These are phyloP conservation scores for Trogon surrucura DNA, from an alignment of 2,113 vertebrate genomes.

Conservation along the genomic window DNA sequence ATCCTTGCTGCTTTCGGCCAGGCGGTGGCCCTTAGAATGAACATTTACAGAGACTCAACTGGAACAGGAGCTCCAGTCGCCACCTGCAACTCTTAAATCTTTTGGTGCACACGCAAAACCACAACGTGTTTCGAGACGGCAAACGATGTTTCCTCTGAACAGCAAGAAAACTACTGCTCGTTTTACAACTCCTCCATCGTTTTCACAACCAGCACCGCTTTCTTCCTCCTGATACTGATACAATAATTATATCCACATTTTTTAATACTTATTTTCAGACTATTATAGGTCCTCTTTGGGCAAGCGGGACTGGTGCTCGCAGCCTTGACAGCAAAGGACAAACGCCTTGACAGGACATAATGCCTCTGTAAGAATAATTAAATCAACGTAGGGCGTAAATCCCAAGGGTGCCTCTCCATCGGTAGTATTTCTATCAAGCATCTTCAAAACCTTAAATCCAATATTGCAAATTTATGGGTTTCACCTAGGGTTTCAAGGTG, in stretches of 20 bases:
- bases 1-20: not conserved
- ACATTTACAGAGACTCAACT: accelerated
- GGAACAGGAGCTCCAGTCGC: accelerated
- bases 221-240: not conserved
- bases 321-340: conserved; percentile 73
- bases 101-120: not conserved
- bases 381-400: conserved; percentile 57
- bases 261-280: not conserved
- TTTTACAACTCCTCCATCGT: not conserved
- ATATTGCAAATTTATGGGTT: conserved; percentile 53
- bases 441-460: conserved; percentile 52
- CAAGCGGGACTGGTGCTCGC: conserved; percentile 1
- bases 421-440: conserved; percentile 63
- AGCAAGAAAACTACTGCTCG: not conserved
- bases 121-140: accelerated
- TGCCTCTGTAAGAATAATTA: conserved; percentile 62
- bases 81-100: not conserved
- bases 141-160: not conserved
- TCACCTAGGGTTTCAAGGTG: conserved; percentile 51
- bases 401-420: conserved; percentile 42
- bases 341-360: conserved; percentile 42
- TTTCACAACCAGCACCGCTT: not conserved
- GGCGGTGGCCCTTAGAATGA: not conserved
- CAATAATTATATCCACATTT: not conserved
- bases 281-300: not conserved